Conservation (phyloP, 1,140 invertebrate species). For the Potamilus streckersoni region DNA sequence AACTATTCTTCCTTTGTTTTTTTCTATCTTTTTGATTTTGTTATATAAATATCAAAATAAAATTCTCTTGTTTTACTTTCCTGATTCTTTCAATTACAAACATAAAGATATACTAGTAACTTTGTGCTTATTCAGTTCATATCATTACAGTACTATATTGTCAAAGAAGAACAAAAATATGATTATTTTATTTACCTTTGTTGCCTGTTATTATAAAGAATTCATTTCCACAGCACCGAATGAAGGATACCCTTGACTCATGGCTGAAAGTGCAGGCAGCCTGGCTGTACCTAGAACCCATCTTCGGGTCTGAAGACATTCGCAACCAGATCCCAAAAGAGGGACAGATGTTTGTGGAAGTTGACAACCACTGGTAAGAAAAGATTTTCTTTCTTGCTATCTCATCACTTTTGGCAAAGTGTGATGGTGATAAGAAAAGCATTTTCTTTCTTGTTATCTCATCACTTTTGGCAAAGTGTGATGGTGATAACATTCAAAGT, state of each 20-base stretch:
- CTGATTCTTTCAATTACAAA: no score
- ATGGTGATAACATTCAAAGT: constrained; percentile 34
- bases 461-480: not conserved
- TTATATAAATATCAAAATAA: no score
- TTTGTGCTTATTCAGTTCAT: no score
- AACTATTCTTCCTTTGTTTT: no score
- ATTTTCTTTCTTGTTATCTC: not conserved
- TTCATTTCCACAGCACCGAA: constrained; percentile 53
- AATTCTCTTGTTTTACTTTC: no score
- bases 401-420: not conserved
- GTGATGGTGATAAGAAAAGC: not conserved
- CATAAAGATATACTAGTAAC: no score
- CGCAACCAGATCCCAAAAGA: constrained; percentile 68
- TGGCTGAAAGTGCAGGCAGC: constrained; percentile 71
- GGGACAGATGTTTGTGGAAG: constrained; percentile 68
- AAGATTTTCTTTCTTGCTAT: not conserved
- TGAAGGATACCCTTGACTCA: constrained; percentile 69
- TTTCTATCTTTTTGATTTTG: no score
- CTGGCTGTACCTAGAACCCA: constrained; percentile 69
- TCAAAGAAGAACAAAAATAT: no score
- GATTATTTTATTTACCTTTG: no score
- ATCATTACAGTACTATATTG: no score
- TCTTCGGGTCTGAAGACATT: constrained; percentile 68
- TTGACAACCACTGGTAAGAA: constrained; percentile 64
- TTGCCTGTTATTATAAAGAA: no score